Base-by-base conservation (phyloP, 2,113 vertebrate genomes). In the zebrafish (Danio rerio) region DNA sequence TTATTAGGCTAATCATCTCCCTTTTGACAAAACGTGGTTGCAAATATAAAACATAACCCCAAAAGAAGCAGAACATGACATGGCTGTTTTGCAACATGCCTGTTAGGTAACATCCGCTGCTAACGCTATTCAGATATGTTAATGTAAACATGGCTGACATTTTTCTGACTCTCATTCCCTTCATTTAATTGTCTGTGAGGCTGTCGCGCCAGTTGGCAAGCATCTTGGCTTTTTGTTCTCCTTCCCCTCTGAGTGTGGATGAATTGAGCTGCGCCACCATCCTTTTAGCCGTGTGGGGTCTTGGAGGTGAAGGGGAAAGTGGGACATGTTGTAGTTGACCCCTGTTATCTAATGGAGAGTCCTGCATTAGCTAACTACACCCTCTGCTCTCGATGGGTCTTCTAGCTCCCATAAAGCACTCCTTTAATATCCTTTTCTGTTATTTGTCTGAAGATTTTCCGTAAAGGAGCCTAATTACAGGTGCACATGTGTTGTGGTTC, bases 401-500 rank as follows among this genome's bases (percentile, higher is more conserved):
- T 63, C 43, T 47, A 15, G 5, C 61, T 58, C 63, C 43, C 43
- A 18, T 59, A 53, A 18, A 63, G 53, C 21, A n/a, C 61, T 61
- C 63, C 62, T 73, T 63, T 53, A 83, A 81, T 81, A 53, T 86
- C 88, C 50, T 61, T 61, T 87, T 85, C 74, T 63, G 77, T 52
- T 75, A 81, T 89, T 90, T 86, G 85, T 89, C 86, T 78, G n/a
- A 73, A 53, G 65, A 82, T 83, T 59, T 59, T 21, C 40, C 65
- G 55, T 86, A 65, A 82, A 42, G 43, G 70, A 66, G 52, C n/a
- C 72, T 83, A 81, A 86, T 86, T 83, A 78, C 82, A 86, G 85
- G 61, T 86, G 85, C 83, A 81, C 85, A 86, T 83, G 81, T 86
- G 85, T 81, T 83, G 12, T 81, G 71, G 72, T 86, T 86, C 78